Base-by-base conservation (phyloP, 2,797 vertebrate genomes). In the Fistularia tabacaria region DNA sequence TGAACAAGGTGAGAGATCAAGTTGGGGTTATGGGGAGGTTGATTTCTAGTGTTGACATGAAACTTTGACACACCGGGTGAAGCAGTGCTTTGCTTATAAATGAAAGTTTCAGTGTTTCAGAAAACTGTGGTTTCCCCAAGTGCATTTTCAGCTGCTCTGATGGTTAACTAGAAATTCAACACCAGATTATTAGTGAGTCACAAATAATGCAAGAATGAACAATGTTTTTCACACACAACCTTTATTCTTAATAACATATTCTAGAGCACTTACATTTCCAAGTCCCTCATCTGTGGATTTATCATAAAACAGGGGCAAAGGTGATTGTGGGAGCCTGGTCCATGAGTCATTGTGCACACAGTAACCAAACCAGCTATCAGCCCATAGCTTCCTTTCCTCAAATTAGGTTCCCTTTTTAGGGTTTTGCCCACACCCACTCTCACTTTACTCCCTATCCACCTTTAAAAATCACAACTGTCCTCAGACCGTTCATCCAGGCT, bases 11-110 rank as follows among this genome's bases (percentile, higher is more conserved):
- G 80, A 81, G 69, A 60, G 85, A 79, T 80, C 85, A 76, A 70
- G 69, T 70, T 60, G 62, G 57, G 84, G 84, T 84, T 83, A 71
- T 67, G 52, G 73, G 59, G 69, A 81, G 79, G 77, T 74, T 78
- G 77, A 85, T 82, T 74, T 73, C 77, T 77, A 66, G 78, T 74
- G 79, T 74, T 83, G 84, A 86, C 84, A 84, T 71, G 71, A 84
- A 79, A 69, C 65, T 48, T 54, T 85, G 77, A 87, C 81, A 78
- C 73, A 69, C 58, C 70, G 54, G 7, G 11, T 74, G 74, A 82
- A 87, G 66, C 60, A 66, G 48, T 61, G 67, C 14, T 62, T 74
- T 47, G 49, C 59, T 54, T 61, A 68, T 80, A 76, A 75, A 45
- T 14, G 14, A 15, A 56, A 42, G 42, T 65, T 36, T 54, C 40